Conservation (phyloP, 1,140 invertebrate species). For the Rhizoglyphus robini region DNA sequence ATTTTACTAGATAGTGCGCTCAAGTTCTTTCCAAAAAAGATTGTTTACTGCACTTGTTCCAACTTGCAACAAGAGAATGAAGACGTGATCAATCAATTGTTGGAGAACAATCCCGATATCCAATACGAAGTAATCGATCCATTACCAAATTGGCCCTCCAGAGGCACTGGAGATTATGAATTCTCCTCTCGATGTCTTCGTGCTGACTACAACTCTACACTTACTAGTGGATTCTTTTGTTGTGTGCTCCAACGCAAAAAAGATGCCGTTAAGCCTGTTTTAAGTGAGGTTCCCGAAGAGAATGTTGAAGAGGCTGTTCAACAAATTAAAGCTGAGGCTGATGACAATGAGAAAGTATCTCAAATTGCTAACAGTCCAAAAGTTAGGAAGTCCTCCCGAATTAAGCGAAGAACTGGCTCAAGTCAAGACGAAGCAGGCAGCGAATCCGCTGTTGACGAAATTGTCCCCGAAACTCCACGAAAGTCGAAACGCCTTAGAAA, state of each 20-base stretch:
- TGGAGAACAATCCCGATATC: slow-evolving; percentile 23
- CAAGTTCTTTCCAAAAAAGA: slow-evolving; percentile 60
- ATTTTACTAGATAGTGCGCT: slow-evolving; percentile 72
- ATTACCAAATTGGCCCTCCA: slow-evolving; percentile 31
- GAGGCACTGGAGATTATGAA: slow-evolving; percentile 33
- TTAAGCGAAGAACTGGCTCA: background rate
- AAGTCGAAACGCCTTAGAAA: background rate
- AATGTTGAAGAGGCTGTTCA: background rate
- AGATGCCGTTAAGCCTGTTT: no score
- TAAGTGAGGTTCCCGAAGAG: background rate
- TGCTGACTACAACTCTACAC: slow-evolving; percentile 52
- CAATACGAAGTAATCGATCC: slow-evolving; percentile 28
- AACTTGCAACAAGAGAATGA: slow-evolving; percentile 82
- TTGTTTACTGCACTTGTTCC: slow-evolving; percentile 93
- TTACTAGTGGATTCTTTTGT: slow-evolving; percentile 79
- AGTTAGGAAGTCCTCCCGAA: background rate
- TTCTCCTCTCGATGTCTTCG: slow-evolving; percentile 53
- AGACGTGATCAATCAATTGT: slow-evolving; percentile 52
- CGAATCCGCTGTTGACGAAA: background rate
- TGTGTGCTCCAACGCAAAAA: slow-evolving; percentile 1
- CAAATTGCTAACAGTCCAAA: background rate
- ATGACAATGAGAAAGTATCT: background rate
- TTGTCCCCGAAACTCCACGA: background rate
- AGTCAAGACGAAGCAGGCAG: background rate
- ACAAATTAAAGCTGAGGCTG: background rate